Percentiles rank a stretch among this genome's conserved stretches.
Evolutionary conservation across 64 coral and sea anemone species (phyloP).

Genomic region (Montipora sp.): DNA sequence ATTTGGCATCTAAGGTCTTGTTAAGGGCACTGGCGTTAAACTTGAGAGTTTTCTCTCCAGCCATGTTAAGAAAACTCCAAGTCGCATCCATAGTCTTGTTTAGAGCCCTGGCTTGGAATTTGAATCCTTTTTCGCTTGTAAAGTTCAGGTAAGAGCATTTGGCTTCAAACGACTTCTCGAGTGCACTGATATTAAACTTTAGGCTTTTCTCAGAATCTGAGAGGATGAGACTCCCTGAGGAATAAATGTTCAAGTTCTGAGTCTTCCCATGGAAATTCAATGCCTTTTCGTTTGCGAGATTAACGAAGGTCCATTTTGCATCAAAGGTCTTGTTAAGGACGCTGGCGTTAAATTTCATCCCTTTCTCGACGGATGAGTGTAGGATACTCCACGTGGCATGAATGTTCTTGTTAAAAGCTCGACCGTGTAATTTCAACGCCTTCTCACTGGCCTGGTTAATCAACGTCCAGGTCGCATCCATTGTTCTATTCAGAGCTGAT

Average conservation of each 20-base stretch:
- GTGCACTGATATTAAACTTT: constrained; percentile 67
- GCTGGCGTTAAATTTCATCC: constrained; percentile 72
- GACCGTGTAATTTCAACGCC: constrained; percentile 53
- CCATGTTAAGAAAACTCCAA: constrained; percentile 51
- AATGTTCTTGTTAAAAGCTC: constrained; percentile 61
- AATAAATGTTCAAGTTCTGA: constrained; percentile 59
- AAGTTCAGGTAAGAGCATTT: constrained; percentile 70
- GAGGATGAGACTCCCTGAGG: constrained; percentile 67
- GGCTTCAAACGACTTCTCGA: constrained; percentile 75
- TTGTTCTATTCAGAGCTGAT: constrained; percentile 25
- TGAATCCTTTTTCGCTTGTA: constrained; percentile 67
- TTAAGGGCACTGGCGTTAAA: constrained; percentile 72
- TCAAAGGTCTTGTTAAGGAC: constrained; percentile 67
- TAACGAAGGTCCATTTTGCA: constrained; percentile 71
- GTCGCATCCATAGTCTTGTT: constrained; percentile 64
- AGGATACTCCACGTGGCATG: constrained; percentile 64
- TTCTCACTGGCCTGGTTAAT: constrained; percentile 6
- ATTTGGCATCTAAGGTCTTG: constrained; percentile 44
- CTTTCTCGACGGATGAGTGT: constrained; percentile 44
- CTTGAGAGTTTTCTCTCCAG: constrained; percentile 54
- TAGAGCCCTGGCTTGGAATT: constrained; percentile 70
- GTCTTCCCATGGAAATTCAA: constrained; percentile 73
- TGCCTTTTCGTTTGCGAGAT: constrained; percentile 66
- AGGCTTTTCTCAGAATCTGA: constrained; percentile 34
- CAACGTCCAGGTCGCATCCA: constrained; percentile 31